Evolutionary conservation across 2,888 invertebrate species (phyloP), one percentile per base, ranked within the genome.

Genomic region (Scaptomyza parva): DNA sequence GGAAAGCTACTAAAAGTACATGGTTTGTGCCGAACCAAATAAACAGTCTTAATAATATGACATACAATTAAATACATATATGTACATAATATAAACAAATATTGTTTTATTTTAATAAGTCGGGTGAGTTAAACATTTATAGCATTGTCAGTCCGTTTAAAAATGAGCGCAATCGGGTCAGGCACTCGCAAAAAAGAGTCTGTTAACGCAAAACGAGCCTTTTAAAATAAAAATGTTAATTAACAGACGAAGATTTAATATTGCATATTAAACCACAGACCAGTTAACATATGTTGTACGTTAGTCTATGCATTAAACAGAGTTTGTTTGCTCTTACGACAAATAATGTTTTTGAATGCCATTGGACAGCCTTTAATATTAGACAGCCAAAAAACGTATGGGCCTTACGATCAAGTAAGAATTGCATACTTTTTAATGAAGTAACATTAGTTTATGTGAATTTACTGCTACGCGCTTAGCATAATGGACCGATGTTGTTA

Each of bases 301-400:
- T n/a, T n/a, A n/a, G n/a, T n/a, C n/a, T n/a, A n/a, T n/a, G n/a
- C n/a, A n/a, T n/a, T n/a, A n/a, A n/a, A n/a, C 20, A 18, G 8
- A 40, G 37, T 12, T 44, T 26, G 24, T 41, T 43, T 47, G 6
- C 12, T 39, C 11, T 24, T 33, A 3, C n/a, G 9, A 7, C 17
- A 7, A 14, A 52, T 35, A 12, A 81, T 81, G 87, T 81, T 71
- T 68, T 47, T 81, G 33, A 81, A 81, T 50, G 57, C 65, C 30
- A n/a, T 84, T 17, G 86, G 78, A 0, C 85, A 86, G 30, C 81
- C 81, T 0, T 24, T 63, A 5, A 77, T 86, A 33, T 20, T 86
- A n/a, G 22, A 74, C 22, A 11, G 14, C 0, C 5, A 40, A 3
- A 69, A 62, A 17, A 40, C 7, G 0, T 81, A 86, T 40, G 59